Evolutionary conservation across 1,140 invertebrate genomes (phyloP).

Genomic region (Oncopodura yosiiana): DNA sequence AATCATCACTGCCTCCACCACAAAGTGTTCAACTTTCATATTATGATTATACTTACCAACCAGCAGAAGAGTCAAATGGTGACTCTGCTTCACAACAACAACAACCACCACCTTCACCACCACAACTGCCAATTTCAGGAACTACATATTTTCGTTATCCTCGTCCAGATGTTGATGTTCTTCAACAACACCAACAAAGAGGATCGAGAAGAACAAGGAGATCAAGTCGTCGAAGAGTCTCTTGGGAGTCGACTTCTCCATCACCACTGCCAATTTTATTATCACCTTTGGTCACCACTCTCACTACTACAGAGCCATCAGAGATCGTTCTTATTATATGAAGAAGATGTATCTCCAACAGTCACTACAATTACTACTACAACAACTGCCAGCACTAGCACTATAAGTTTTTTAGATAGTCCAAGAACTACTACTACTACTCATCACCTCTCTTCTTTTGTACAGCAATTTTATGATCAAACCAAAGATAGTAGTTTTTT

Average conservation of each 20-base stretch:
- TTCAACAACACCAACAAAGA: no score
- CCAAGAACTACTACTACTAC: not conserved
- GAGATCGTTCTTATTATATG: not conserved
- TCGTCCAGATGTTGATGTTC: constrained; percentile 22
- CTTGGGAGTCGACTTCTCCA: no score
- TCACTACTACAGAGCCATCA: no score
- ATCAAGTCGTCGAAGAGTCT: no score
- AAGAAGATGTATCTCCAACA: not conserved
- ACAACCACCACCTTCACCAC: constrained; percentile 16
- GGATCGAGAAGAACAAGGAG: no score
- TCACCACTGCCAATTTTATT: constrained; percentile 22
- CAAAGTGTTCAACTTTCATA: constrained; percentile 12
- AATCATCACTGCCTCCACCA: constrained; percentile 2
- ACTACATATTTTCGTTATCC: constrained; percentile 30
- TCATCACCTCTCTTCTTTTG: not conserved
- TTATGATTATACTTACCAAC: constrained; percentile 13
- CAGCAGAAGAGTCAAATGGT: constrained; percentile 14
- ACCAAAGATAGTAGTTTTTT: no score
- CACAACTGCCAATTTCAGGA: constrained; percentile 13
- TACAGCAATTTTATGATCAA: no score
- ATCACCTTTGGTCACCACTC: no score
- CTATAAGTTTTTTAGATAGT: not conserved
- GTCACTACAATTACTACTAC: constrained; percentile 18
- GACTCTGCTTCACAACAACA: constrained; percentile 15
- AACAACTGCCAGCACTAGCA: constrained; percentile 3